Conservation (phyloP, 2,113 vertebrate genomes). For the Epinephelus lanceolatus region DNA sequence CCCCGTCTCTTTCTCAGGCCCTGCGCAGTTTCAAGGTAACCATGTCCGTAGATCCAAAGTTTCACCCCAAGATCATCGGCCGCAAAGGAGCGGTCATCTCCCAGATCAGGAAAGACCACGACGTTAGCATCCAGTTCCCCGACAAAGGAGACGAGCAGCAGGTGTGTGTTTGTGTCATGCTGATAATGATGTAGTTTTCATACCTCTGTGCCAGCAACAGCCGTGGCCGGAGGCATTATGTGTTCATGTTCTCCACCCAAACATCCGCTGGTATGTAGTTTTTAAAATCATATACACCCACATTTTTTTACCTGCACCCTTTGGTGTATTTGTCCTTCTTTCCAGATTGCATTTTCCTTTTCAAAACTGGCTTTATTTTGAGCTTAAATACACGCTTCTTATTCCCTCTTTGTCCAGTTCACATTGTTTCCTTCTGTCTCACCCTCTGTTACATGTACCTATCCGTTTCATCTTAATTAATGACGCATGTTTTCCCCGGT, state of each 20-base stretch:
- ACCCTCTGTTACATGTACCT: neutral
- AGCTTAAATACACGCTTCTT: neutral
- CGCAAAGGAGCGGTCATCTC: constrained; percentile 88
- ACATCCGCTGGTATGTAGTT: no score
- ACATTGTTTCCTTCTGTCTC: neutral
- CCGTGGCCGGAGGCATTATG: no score
- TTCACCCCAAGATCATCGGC: constrained; percentile 89
- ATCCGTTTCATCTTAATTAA: neutral
- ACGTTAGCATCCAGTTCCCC: constrained; percentile 89
- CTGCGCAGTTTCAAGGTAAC: constrained; percentile 87
- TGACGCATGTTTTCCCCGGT: neutral
- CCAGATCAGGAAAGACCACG: constrained; percentile 88
- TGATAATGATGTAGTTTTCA: neutral
- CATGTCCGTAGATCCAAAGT: constrained; percentile 86
- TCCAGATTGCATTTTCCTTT: no score
- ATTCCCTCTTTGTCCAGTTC: neutral
- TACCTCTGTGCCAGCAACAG: no score
- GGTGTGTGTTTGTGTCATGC: constrained; percentile 66
- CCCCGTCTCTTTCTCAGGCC: constrained; percentile 72
- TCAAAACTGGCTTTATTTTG: neutral
- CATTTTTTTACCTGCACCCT: no score
- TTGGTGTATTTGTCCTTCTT: no score
- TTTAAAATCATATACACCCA: no score
- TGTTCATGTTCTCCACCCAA: no score
- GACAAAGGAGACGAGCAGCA: constrained; percentile 89